A percentile compares a stretch with the other conserved stretches of the same genome.
Conservation (phyloP, 2,888 invertebrate genomes). For the Drosophila birchii region DNA sequence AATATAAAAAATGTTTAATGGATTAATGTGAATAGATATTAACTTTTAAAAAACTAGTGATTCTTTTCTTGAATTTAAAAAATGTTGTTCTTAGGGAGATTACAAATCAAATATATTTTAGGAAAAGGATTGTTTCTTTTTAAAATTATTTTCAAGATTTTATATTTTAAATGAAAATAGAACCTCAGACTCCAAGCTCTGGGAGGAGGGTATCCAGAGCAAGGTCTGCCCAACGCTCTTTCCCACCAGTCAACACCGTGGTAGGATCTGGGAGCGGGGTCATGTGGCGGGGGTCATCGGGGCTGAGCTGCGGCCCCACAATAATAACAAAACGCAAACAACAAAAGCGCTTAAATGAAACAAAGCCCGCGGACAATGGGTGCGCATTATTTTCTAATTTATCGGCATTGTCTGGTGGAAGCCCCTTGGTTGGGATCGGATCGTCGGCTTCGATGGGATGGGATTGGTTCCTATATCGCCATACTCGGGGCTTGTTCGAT, state of each 20-base stretch:
- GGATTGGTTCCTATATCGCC: slow-evolving; percentile 57
- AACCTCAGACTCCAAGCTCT: not conserved
- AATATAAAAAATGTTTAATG: not conserved
- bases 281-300: slow-evolving; percentile 27
- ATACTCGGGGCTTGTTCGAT: slow-evolving; percentile 23
- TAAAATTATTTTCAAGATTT: not conserved
- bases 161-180: not conserved
- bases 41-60: not conserved
- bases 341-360: slow-evolving; percentile 81
- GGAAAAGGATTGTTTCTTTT: not conserved
- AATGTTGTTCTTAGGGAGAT: not conserved
- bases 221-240: slow-evolving; percentile 4
- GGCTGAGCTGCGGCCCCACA: slow-evolving; percentile 28
- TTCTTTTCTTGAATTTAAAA: not conserved
- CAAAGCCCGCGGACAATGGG: slow-evolving; percentile 79
- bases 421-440: slow-evolving; percentile 34
- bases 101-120: not conserved
- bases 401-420: slow-evolving; percentile 73
- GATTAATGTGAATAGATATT: not conserved
- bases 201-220: slow-evolving; percentile 11
- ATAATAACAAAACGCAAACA: slow-evolving; percentile 54
- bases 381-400: slow-evolving; percentile 82
- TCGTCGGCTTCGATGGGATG: slow-evolving; percentile 19
- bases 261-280: slow-evolving; percentile 18
- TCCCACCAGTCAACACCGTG: slow-evolving; percentile 29